Evolutionary conservation across 2,113 vertebrate species (phyloP), one percentile per base, ranked within the genome.

Genomic region (Pelmatolapia mariae): DNA sequence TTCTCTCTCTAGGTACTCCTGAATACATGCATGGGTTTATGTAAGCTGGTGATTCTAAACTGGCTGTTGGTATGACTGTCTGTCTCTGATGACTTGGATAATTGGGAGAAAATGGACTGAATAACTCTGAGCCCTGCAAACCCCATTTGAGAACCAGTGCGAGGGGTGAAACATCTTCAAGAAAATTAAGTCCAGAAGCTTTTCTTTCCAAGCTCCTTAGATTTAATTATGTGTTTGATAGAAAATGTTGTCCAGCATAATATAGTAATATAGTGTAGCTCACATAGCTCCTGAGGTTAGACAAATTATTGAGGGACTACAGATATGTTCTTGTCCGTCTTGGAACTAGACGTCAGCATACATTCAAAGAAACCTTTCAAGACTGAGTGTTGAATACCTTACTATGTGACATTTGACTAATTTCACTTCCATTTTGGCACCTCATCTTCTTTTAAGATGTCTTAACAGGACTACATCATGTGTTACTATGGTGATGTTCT

Each of bases 311-410:
- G 1, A 66, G 19, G 31, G 33, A 66, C 61, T n/a, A 38, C 61
- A 66, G 2, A 38, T 38, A 0, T n/a, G 31, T 66, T 66, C 0
- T 66, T 66, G 61, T 5, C 61, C 0, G 0, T 66, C 61, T 66
- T 66, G 6, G 61, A 38, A n/a, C 61, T n/a, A 66, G 31, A 38
- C 3, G 1, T 66, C 33, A 38, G 61, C 16, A 33, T 0, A 0
- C 33, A 66, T 19, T 66, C 19, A 66, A 1, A 5, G 33, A 66
- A 66, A 38, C 33, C 33, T 66, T 13, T 38, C 18, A n/a, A 38
- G 61, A n/a, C 19, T 22, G 10, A 66, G 61, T 38, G 33, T n/a
- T n/a, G 6, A 63, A n/a, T 36, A n/a, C 1, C 59, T 36, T 63
- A 66, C 31, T 2, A 66, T 5, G 33, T 38, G 19, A 66, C 61